Percentiles rank a stretch among this genome's conserved stretches.
These are phyloP conservation scores for Podarcis muralis DNA, from an alignment of 2,113 vertebrate species.

Conservation along the genomic window DNA sequence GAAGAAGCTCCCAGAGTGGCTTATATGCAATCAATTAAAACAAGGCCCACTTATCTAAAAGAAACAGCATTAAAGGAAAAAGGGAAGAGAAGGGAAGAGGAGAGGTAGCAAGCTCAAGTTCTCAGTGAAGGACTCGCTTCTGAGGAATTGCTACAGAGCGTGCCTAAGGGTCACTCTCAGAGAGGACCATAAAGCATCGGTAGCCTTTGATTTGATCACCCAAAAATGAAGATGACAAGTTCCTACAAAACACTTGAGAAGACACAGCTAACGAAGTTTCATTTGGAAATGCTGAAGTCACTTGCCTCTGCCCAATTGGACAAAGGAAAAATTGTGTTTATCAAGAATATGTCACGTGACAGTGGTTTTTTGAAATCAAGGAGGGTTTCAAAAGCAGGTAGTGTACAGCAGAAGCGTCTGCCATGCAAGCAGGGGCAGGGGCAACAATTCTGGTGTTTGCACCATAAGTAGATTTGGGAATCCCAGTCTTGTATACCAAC, in stretches of 20 bases:
- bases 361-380: not conserved
- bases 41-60: not conserved
- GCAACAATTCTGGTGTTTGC: not conserved
- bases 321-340: no score
- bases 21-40: not conserved
- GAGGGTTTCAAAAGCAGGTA: not conserved
- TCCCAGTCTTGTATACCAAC: no score
- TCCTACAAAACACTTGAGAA: not conserved
- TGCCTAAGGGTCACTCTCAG: not conserved
- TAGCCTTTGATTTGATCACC: not conserved
- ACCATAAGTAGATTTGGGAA: not conserved
- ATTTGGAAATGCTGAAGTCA: not conserved
- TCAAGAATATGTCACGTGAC: not conserved
- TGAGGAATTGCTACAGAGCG: not conserved
- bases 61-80: no score
- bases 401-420: not conserved
- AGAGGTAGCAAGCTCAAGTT: not conserved
- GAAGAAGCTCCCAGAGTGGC: not conserved
- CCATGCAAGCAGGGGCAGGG: not conserved
- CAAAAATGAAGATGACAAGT: not conserved
- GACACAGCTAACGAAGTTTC: no score
- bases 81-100: not conserved
- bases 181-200: not conserved
- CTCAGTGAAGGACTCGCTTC: not conserved
- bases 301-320: not conserved